Conservation (phyloP, 2,113 vertebrate genomes). For the Eretmochelys imbricata region DNA sequence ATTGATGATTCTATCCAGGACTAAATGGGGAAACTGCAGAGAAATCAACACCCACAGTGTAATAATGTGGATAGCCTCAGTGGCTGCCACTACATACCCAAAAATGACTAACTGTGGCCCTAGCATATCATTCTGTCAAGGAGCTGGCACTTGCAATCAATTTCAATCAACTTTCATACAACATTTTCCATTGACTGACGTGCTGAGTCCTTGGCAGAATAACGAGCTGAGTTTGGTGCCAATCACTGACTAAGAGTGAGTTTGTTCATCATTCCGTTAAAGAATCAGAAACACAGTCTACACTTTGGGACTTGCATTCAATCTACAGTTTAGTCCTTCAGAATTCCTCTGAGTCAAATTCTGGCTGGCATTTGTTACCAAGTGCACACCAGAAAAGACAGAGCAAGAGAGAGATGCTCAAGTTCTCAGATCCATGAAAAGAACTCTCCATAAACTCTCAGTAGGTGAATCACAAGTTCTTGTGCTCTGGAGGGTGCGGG, state of each 20-base stretch:
- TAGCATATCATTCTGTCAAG: conserved; percentile 56
- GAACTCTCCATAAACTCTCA: neutral
- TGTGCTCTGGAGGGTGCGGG: neutral
- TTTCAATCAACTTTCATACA: conserved; percentile 62
- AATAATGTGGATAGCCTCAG: conserved; percentile 32
- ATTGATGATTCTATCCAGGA: conserved; percentile 56
- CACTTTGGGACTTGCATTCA: neutral
- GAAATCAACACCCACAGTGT: conserved; percentile 56
- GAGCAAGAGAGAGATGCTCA: neutral
- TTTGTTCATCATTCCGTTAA: conserved; percentile 49
- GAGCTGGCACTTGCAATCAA: conserved; percentile 65
- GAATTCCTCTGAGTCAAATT: neutral
- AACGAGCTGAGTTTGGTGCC: conserved; percentile 49
- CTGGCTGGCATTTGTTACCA: neutral
- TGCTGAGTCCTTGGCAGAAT: conserved; percentile 32
- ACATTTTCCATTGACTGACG: conserved; percentile 57
- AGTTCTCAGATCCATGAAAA: neutral
- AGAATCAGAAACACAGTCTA: conserved; percentile 19
- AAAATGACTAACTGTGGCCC: conserved; percentile 39
- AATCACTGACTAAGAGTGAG: conserved; percentile 54
- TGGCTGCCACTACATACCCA: conserved; percentile 35
- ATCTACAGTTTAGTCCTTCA: neutral
- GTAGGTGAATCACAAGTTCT: neutral
- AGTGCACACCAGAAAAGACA: neutral
- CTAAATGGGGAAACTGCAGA: conserved; percentile 56